Evolutionary conservation across 2,113 vertebrate species (phyloP).

Genomic region (Lonchura striata): DNA sequence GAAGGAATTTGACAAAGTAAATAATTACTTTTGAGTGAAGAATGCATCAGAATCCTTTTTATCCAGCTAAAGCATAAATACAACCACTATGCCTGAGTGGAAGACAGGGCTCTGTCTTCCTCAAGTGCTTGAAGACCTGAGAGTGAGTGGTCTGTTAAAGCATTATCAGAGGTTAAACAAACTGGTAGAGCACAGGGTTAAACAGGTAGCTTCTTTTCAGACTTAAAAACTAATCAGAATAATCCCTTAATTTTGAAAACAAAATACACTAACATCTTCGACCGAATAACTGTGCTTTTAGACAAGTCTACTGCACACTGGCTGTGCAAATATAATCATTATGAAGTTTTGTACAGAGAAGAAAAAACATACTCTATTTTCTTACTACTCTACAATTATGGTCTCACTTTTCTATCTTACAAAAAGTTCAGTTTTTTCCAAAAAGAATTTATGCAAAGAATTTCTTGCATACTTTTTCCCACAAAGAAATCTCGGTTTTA

Average conservation of each 20-base stretch:
- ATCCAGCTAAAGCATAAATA: background rate
- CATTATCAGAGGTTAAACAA: background rate
- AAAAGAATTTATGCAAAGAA: background rate
- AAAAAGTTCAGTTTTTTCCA: background rate
- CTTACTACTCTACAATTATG: background rate
- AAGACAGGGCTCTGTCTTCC: background rate
- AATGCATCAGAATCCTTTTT: background rate
- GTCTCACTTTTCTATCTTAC: background rate
- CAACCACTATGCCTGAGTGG: background rate
- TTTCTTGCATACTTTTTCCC: background rate
- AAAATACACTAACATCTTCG: background rate
- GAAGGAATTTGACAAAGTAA: background rate
- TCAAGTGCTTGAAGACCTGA: background rate
- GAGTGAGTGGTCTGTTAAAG: background rate
- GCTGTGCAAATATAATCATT: background rate
- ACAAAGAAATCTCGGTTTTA: background rate
- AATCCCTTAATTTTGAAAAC: background rate
- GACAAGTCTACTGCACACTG: rapidly evolving
- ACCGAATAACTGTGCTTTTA: background rate
- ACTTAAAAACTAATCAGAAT: background rate
- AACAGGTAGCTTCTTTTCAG: background rate
- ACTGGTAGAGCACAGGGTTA: background rate
- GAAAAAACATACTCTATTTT: background rate
- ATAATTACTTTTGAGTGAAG: background rate
- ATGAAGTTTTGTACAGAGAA: background rate